Evolutionary conservation across 2,113 vertebrate species (phyloP).

Genomic region (Caranx melampygus): DNA sequence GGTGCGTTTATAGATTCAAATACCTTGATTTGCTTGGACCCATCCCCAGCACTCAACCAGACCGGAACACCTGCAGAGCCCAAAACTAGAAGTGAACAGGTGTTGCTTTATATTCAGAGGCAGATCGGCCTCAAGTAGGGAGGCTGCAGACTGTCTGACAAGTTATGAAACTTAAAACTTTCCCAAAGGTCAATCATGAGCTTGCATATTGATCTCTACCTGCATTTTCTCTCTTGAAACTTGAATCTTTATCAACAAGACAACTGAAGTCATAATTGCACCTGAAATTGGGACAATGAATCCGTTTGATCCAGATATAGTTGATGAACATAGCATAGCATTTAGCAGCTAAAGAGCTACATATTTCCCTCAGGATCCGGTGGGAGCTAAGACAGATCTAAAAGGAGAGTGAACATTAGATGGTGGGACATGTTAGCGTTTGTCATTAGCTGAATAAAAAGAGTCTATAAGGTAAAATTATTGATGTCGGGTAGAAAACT

Average conservation of each 20-base stretch:
- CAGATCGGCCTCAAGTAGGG: constrained; percentile 6
- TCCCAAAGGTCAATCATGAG: constrained; percentile 50
- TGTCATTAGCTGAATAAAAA: background rate
- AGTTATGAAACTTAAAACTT: constrained; percentile 34
- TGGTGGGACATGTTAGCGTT: background rate
- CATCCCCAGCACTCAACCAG: background rate
- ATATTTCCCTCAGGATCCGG: background rate
- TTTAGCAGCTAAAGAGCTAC: background rate
- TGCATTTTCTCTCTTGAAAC: constrained; percentile 2
- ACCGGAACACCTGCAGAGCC: constrained; percentile 7
- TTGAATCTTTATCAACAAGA: background rate
- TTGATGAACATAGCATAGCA: background rate
- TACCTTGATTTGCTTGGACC: constrained; percentile 41
- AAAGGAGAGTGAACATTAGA: background rate
- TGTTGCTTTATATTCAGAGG: constrained; percentile 70
- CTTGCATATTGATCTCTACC: constrained; percentile 21
- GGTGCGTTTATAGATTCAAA: constrained; percentile 43
- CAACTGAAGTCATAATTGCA: background rate
- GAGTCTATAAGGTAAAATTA: background rate
- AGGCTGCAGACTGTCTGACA: constrained; percentile 36
- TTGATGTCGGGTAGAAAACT: constrained; percentile 20
- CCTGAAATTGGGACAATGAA: background rate
- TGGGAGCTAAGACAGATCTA: background rate
- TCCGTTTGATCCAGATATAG: too few relatives aligned
- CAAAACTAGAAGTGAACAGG: constrained; percentile 64